Evolutionary conservation across 2,888 invertebrate species (phyloP).

Genomic region (Diplazon laetatorius): DNA sequence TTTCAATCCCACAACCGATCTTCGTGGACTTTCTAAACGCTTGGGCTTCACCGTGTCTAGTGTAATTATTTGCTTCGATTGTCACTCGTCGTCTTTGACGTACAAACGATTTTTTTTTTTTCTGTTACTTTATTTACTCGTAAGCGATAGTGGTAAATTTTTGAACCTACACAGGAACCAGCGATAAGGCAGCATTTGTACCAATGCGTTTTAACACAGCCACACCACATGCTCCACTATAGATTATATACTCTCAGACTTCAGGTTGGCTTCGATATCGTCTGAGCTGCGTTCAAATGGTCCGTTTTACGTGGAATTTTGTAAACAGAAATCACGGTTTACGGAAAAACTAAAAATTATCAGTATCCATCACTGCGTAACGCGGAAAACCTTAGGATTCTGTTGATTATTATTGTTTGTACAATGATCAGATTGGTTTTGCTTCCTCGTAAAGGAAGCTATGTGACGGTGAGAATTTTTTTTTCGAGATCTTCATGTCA

Average conservation of each 20-base stretch:
- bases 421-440: not conserved
- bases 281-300: too few species aligned
- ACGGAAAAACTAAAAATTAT: not conserved
- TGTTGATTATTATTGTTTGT: not conserved
- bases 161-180: not conserved
- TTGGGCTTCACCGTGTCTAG: not conserved
- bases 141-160: not conserved
- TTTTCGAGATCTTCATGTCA: too few species aligned
- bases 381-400: not conserved
- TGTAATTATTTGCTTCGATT: constrained; percentile 42
- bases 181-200: constrained; percentile 20
- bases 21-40: not conserved
- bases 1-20: not conserved
- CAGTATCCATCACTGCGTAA: not conserved
- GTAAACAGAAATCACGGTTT: not conserved
- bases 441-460: too few species aligned
- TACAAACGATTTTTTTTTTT: constrained; percentile 24
- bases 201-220: not conserved
- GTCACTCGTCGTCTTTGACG: constrained; percentile 38
- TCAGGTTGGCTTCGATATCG: too few species aligned
- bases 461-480: too few species aligned
- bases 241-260: too few species aligned
- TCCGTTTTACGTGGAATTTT: constrained; percentile 4
- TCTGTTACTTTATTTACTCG: too few species aligned
- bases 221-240: too few species aligned